Conservation (phyloP, 2,797 vertebrate species). For the Poeciliopsis infans region DNA sequence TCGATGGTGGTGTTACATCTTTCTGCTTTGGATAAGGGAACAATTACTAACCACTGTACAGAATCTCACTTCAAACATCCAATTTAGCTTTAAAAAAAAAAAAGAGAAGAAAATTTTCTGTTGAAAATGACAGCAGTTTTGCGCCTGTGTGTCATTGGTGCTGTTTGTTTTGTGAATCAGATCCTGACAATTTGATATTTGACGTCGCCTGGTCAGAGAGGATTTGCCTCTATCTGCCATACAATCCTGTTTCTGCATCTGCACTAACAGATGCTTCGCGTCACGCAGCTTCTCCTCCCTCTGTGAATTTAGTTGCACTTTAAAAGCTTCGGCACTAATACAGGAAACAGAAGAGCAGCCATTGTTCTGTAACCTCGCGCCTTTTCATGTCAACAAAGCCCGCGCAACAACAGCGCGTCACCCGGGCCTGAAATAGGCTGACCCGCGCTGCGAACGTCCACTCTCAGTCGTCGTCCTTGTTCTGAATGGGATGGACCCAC, state of each 20-base stretch:
- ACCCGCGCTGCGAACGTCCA: not conserved
- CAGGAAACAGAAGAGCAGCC: not conserved
- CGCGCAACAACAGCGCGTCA: not conserved
- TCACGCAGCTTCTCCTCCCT: not conserved
- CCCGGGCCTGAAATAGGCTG: slow-evolving; percentile 1
- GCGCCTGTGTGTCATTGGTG: not conserved
- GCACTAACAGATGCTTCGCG: not conserved
- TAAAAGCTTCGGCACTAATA: not conserved
- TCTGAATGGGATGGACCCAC: slow-evolving; percentile 38
- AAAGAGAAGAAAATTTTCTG: not conserved
- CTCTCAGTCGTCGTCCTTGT: not conserved
- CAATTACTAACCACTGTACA: not conserved
- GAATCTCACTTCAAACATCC: not conserved
- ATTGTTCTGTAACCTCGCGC: not conserved
- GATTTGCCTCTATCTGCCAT: not conserved
- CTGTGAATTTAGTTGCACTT: not conserved
- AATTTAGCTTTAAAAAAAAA: not conserved
- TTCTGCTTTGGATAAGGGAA: not conserved
- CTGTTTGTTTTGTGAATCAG: not conserved
- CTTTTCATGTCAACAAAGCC: not conserved
- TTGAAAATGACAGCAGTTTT: not conserved
- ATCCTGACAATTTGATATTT: not conserved
- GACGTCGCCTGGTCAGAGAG: not conserved
- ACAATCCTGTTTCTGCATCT: not conserved
- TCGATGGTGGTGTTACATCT: not conserved